A percentile compares a stretch with the other conserved stretches of the same genome.
phyloP scores from a whole-genome alignment of 2,888 invertebrate species.

The Atrina japonica region DNA sequence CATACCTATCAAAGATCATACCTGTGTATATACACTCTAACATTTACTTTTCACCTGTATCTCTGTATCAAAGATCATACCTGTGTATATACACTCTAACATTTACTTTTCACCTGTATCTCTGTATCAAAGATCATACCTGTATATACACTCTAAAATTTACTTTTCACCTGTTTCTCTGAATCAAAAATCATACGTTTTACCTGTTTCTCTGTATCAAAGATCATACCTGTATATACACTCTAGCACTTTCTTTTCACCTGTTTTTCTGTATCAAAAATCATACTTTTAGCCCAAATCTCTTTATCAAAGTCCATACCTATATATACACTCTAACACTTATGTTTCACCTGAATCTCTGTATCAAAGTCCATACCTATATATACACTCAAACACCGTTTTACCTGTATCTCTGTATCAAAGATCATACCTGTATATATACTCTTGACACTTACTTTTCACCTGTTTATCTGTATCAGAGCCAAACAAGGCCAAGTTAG shows the following conservation, averaged over 20 bases:
- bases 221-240: background rate
- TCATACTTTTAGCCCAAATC: background rate
- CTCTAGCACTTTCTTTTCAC: background rate
- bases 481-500: constrained; percentile 74
- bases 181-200: background rate
- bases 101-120: constrained; percentile 1
- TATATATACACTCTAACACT: background rate
- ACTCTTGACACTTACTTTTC: constrained; percentile 73
- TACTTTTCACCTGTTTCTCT: constrained; percentile 6
- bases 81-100: too few relatives aligned
- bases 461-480: constrained; percentile 71
- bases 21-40: background rate
- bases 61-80: too few relatives aligned
- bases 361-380: background rate
- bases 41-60: constrained; percentile 1
- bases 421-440: too few relatives aligned
- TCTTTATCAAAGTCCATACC: background rate
- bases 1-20: too few relatives aligned
- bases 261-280: background rate
- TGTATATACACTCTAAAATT: background rate
- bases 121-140: too few relatives aligned
- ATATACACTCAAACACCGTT: too few relatives aligned
- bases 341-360: constrained; percentile 11
- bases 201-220: constrained; percentile 1
- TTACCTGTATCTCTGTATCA: constrained; percentile 3